phyloP scores from a whole-genome alignment of 1,140 invertebrate genomes.

The Thereuonema tuberculata region DNA sequence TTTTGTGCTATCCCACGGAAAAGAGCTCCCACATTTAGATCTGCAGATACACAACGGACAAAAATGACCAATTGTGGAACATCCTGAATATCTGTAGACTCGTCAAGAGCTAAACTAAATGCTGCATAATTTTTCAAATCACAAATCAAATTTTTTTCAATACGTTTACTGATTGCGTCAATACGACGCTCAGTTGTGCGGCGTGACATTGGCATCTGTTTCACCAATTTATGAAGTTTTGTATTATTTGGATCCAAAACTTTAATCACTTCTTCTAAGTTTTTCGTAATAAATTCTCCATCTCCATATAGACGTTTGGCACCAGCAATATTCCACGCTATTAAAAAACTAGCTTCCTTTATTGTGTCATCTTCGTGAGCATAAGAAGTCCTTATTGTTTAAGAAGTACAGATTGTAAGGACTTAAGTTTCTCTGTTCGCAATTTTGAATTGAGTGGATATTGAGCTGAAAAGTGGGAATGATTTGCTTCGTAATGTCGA shows the following conservation, averaged over 20 bases:
- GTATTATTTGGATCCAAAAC: slow-evolving; percentile 15
- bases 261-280: slow-evolving; percentile 12
- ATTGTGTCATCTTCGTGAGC: neutral
- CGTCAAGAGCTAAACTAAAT: slow-evolving; percentile 4
- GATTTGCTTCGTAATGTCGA: too few relatives aligned
- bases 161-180: neutral
- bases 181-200: neutral
- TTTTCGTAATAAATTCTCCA: slow-evolving; percentile 14
- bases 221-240: slow-evolving; percentile 9
- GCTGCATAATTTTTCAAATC: slow-evolving; percentile 12
- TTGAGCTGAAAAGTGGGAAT: too few relatives aligned
- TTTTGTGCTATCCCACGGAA: too few relatives aligned
- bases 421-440: too few relatives aligned
- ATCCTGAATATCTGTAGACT: slow-evolving; percentile 4
- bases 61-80: slow-evolving; percentile 10
- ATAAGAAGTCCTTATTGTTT: too few relatives aligned
- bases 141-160: neutral
- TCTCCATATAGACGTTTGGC: slow-evolving; percentile 13
- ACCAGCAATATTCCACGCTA: slow-evolving; percentile 14
- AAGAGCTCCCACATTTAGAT: slow-evolving; percentile 2
- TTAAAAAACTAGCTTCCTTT: slow-evolving; percentile 1
- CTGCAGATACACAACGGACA: slow-evolving; percentile 7
- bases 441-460: too few relatives aligned
- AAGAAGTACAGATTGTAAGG: too few relatives aligned
- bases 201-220: slow-evolving; percentile 5